Conservation (phyloP, 2,888 invertebrate genomes). For the Cantharis rufa region DNA sequence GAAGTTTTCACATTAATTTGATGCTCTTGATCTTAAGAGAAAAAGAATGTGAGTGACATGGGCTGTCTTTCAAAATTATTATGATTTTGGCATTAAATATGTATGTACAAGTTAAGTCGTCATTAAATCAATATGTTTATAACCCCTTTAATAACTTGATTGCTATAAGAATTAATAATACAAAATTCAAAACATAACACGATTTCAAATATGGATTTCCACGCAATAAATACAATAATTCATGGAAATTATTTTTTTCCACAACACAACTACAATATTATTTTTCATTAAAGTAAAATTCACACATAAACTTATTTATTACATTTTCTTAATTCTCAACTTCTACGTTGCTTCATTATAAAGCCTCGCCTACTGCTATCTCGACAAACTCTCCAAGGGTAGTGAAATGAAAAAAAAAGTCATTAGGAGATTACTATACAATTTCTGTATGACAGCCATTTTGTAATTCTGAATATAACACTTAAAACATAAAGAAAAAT, state of each 20-base stretch:
- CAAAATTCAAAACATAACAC: neutral
- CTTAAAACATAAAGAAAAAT: neutral
- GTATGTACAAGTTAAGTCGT: neutral
- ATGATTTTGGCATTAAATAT: neutral
- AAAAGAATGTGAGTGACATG: too few species aligned
- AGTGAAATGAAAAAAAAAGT: conserved; percentile 4
- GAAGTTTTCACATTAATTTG: too few species aligned
- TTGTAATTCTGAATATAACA: neutral
- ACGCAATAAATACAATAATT: neutral
- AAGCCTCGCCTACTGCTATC: conserved; percentile 10
- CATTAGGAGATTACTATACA: conserved; percentile 8
- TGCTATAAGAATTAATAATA: too few species aligned
- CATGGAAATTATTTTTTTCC: neutral
- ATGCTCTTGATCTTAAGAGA: too few species aligned
- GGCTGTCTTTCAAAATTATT: neutral
- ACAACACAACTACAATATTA: neutral
- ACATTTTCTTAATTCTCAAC: neutral
- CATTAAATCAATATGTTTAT: neutral
- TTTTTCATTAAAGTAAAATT: neutral
- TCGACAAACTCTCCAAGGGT: neutral
- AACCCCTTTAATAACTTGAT: too few species aligned
- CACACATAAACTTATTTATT: neutral
- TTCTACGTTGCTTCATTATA: conserved; percentile 3
- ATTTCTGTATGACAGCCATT: neutral
- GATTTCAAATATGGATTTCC: neutral